Percentiles rank a stretch among this genome's conserved stretches.
phyloP scores from a whole-genome alignment of 2,888 invertebrate species.

The Thymelicus acteon region DNA sequence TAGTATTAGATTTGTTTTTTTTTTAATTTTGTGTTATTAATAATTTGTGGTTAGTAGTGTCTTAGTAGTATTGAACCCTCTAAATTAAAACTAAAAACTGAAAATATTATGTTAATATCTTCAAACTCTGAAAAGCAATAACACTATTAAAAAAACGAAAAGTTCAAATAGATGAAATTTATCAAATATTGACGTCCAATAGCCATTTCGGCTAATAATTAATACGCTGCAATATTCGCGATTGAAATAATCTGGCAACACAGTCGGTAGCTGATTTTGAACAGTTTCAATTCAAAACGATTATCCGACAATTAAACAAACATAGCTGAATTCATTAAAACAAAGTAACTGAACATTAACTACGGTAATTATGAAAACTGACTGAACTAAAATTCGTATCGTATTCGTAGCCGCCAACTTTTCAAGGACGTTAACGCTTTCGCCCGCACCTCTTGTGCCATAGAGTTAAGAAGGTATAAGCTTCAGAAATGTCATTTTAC shows the following conservation, averaged over 20 bases:
- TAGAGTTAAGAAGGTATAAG: neutral
- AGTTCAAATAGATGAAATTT: neutral
- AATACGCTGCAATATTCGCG: slow-evolving; percentile 18
- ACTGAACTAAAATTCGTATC: slow-evolving; percentile 22
- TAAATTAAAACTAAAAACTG: too few relatives aligned
- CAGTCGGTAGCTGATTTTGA: slow-evolving; percentile 6
- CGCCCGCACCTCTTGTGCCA: slow-evolving; percentile 16
- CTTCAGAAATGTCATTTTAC: neutral
- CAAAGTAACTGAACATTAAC: slow-evolving; percentile 26
- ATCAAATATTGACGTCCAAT: slow-evolving; percentile 2
- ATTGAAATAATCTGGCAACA: slow-evolving; percentile 7
- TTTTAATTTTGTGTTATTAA: too few relatives aligned
- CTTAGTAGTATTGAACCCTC: too few relatives aligned
- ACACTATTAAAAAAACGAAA: neutral
- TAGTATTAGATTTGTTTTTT: too few relatives aligned
- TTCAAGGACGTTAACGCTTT: slow-evolving; percentile 31
- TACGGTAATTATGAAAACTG: slow-evolving; percentile 33
- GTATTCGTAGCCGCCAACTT: slow-evolving; percentile 23
- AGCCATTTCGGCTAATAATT: slow-evolving; percentile 5
- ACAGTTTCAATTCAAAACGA: slow-evolving; percentile 31
- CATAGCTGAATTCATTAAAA: slow-evolving; percentile 12
- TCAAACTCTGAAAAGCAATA: neutral
- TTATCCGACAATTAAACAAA: slow-evolving; percentile 30
- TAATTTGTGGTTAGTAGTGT: too few relatives aligned
- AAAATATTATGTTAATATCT: too few relatives aligned